Conservation (phyloP, 2,888 invertebrate species). For the Himalopsyche tibetana region DNA sequence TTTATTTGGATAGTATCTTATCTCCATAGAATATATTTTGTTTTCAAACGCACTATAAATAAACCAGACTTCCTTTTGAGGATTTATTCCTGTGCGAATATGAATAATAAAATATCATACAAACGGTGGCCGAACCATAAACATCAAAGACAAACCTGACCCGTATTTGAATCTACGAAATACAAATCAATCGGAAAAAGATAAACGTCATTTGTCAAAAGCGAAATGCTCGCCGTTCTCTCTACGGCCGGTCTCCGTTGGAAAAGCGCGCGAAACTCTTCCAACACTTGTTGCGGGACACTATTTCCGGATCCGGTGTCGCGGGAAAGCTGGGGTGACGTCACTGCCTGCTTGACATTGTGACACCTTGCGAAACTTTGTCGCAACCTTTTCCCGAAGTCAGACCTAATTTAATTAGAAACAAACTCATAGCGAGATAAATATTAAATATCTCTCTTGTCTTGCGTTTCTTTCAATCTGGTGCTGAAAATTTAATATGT, state of each 20-base stretch:
- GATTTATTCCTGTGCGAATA: not conserved
- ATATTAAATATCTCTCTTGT: too few relatives aligned
- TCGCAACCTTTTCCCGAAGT: not conserved
- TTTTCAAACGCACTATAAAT: not conserved
- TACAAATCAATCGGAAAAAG: constrained; percentile 31
- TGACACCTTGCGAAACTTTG: constrained; percentile 3
- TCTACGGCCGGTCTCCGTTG: constrained; percentile 5
- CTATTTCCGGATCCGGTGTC: constrained; percentile 58
- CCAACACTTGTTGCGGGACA: constrained; percentile 61
- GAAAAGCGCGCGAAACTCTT: constrained; percentile 34
- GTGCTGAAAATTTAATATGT: too few relatives aligned
- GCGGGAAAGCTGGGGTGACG: constrained; percentile 8
- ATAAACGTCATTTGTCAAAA: constrained; percentile 34
- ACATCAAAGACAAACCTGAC: constrained; percentile 16
- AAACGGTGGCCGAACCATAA: not conserved
- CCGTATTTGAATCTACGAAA: constrained; percentile 16
- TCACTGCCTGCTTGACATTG: constrained; percentile 16
- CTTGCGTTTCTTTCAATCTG: too few relatives aligned
- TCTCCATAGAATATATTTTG: too few relatives aligned
- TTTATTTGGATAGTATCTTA: too few relatives aligned
- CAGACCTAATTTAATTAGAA: not conserved
- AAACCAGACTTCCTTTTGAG: not conserved
- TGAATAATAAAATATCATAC: not conserved
- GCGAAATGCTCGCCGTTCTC: not conserved
- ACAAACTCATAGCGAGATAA: not conserved